Base-by-base conservation (phyloP, 2,113 vertebrate species). In the Picathartes gymnocephalus region DNA sequence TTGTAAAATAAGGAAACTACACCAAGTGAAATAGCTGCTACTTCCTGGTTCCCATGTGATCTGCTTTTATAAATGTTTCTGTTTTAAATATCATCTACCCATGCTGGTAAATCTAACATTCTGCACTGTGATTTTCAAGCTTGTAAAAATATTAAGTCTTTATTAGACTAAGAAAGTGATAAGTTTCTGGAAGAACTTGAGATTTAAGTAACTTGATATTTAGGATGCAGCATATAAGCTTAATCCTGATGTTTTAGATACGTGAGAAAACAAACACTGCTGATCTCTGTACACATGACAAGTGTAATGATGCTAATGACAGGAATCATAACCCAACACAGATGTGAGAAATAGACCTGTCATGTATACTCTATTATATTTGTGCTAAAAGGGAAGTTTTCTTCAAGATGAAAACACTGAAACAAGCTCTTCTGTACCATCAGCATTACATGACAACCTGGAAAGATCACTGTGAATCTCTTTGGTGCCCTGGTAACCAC, bases 1-100 rank as follows among this genome's bases (percentile, higher is more conserved):
- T 2, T 71, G 30, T 11, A 70, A 96, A 94, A 78, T 88, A 85
- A 91, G 51, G 22, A 76, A 92, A 61, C 30, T 42, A n/a, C 39
- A 61, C 54, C 8, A 25, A 78, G 6, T 48, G 40, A 86, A 92
- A 84, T 28, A 73, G 33, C 58, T 90, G 40, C 42, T 73, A 20
- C 47, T 90, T 81, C 53, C 57, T 68, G 53, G 0, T 81, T 62
- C 39, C 47, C 45, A 66, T 2, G 0, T 58, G 25, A 53, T 81
- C 42, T 81, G 35, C 19, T 77, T 88, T 80, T 40, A 48, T 37
- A 87, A 79, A 85, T 60, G 4, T 39, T 72, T 87, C 45, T 71
- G n/a, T 53, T 80, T 89, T 81, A 87, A 91, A 79, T 68, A 60
- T 33, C 15, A 5, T 21, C 42, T 70, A 20, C 31, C 12, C 4